A percentile compares a stretch with the other conserved stretches of the same genome.
These are phyloP conservation scores for Polypterus senegalus DNA, from an alignment of 2,113 vertebrate species.

Conservation along the genomic window DNA sequence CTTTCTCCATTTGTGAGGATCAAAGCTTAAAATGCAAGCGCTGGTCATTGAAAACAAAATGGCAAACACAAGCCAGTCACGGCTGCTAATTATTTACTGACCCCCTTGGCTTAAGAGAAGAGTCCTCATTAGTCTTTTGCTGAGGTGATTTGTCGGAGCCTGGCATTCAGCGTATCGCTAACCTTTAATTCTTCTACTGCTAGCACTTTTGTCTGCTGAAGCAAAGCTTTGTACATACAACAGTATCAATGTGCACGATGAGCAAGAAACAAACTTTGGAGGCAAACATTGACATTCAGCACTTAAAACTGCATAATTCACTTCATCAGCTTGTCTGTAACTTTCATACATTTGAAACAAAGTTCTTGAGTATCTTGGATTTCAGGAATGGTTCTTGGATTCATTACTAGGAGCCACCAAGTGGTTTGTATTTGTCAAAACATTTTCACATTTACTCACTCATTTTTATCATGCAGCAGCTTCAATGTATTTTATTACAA, in stretches of 20 bases:
- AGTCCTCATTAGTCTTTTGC: conserved; percentile 54
- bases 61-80: conserved; percentile 25
- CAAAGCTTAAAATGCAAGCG: conserved; percentile 30
- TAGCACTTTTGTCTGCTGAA: conserved; percentile 74
- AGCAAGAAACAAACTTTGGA: no score
- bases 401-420: no score
- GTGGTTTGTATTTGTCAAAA: no score
- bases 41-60: neutral
- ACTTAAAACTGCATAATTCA: no score
- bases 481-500: no score
- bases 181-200: conserved; percentile 86
- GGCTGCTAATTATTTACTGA: conserved; percentile 55
- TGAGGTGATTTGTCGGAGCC: conserved; percentile 58
- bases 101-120: conserved; percentile 27
- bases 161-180: conserved; percentile 62
- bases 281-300: no score
- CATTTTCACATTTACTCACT: no score
- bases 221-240: conserved; percentile 40
- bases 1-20: conserved; percentile 31
- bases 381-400: no score
- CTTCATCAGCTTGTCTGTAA: no score
- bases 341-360: no score
- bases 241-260: neutral
- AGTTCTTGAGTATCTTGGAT: no score
- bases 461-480: no score